A percentile compares a stretch with the other conserved stretches of the same genome.
These are phyloP conservation scores for Caenorhabditis sp. DNA, from an alignment of 2,888 invertebrate genomes.

Conservation along the genomic window DNA sequence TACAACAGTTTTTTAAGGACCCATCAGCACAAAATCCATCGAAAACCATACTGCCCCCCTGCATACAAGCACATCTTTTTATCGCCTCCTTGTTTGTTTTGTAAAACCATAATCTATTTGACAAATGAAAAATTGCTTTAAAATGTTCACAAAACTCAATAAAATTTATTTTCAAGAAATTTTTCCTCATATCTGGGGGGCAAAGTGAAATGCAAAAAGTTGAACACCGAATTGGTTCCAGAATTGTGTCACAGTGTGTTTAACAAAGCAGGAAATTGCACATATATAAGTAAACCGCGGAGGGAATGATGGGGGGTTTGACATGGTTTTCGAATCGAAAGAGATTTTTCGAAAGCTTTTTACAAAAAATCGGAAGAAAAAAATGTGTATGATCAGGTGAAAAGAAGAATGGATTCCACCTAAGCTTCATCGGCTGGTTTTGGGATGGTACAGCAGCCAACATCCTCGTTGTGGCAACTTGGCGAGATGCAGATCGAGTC, in stretches of 20 bases:
- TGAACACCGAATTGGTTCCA: constrained; percentile 20
- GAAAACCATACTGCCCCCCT: constrained; percentile 35
- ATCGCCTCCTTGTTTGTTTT: constrained; percentile 36
- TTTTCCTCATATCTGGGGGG: background rate
- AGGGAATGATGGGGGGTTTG: constrained; percentile 26
- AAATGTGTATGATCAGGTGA: background rate
- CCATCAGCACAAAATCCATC: constrained; percentile 15
- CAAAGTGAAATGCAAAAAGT: background rate
- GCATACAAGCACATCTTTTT: constrained; percentile 8
- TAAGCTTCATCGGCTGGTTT: constrained; percentile 3
- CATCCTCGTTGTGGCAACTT: constrained; percentile 59
- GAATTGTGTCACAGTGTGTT: background rate
- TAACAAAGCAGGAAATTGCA: constrained; percentile 27
- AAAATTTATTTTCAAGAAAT: constrained; percentile 38
- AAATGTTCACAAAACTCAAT: constrained; percentile 26
- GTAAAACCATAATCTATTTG: constrained; percentile 57
- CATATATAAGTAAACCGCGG: constrained; percentile 9
- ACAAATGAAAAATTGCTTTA: constrained; percentile 5
- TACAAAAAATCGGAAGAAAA: background rate
- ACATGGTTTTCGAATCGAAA: constrained; percentile 12
- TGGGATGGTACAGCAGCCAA: constrained; percentile 61
- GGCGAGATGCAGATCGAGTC: constrained; percentile 54
- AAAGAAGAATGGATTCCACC: background rate
- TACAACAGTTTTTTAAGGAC: constrained; percentile 31
- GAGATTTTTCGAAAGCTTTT: background rate